phyloP scores from a whole-genome alignment of 2,888 invertebrate species.

The Galerucella nymphaeae region DNA sequence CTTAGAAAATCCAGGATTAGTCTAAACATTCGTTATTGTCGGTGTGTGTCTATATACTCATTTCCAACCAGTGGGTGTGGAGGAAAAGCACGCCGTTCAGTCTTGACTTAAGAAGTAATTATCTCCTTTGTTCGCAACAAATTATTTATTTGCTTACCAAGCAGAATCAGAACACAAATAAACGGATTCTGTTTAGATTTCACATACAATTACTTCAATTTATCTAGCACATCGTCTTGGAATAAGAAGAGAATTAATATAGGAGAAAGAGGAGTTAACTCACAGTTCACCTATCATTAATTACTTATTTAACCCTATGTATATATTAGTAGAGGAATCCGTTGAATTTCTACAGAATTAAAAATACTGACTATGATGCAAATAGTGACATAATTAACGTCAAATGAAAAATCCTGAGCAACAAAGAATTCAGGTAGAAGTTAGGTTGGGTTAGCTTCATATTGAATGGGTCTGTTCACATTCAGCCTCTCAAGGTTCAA shows the following conservation, averaged over 20 bases:
- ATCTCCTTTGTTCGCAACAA: constrained; percentile 45
- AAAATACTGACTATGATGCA: no score
- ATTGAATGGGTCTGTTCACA: no score
- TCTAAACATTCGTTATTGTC: neutral
- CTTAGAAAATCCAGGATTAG: neutral
- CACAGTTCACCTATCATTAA: neutral
- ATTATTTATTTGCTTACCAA: constrained; percentile 43
- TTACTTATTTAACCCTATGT: no score
- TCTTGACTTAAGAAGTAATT: constrained; percentile 44
- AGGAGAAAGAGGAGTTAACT: neutral
- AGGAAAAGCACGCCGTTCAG: constrained; percentile 31
- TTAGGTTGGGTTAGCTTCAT: no score
- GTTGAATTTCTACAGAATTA: no score
- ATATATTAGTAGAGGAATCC: no score
- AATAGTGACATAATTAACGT: no score
- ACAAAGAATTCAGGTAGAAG: no score
- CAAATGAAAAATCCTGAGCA: no score
- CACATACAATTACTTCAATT: constrained; percentile 45
- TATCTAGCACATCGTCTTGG: constrained; percentile 21
- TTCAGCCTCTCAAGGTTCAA: no score
- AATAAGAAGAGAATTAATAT: neutral
- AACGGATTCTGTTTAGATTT: constrained; percentile 46
- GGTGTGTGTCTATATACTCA: neutral
- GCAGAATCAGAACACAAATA: constrained; percentile 43
- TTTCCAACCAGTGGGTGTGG: neutral